A percentile compares a stretch with the other conserved stretches of the same genome.
phyloP scores from a whole-genome alignment of 2,888 invertebrate species.

The Gymnosoma rotundatum region DNA sequence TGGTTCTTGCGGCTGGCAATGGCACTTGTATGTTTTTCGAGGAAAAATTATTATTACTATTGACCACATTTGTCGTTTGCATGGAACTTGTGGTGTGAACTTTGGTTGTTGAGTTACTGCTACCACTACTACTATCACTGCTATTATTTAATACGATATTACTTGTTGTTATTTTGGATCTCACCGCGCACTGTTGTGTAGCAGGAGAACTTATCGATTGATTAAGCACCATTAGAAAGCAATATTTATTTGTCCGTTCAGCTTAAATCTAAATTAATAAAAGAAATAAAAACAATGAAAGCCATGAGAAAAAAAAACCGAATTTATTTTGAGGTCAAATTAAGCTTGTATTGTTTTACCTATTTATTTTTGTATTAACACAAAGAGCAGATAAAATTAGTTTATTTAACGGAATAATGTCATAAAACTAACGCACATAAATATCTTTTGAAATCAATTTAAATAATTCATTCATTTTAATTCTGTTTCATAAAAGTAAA shows the following conservation, averaged over 20 bases:
- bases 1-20: slow-evolving; percentile 71
- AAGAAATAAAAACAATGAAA: slow-evolving; percentile 15
- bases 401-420: slow-evolving; percentile 15
- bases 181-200: slow-evolving; percentile 58
- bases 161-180: slow-evolving; percentile 56
- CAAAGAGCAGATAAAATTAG: slow-evolving; percentile 11
- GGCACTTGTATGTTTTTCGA: slow-evolving; percentile 68
- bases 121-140: slow-evolving; percentile 11
- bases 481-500: slow-evolving; percentile 6
- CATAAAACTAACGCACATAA: too few relatives aligned
- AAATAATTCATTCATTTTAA: background rate
- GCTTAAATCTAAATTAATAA: slow-evolving; percentile 5
- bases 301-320: slow-evolving; percentile 1
- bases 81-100: slow-evolving; percentile 65
- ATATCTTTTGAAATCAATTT: too few relatives aligned
- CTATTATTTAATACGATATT: slow-evolving; percentile 40
- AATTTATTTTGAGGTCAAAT: slow-evolving; percentile 38
- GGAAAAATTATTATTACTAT: slow-evolving; percentile 50
- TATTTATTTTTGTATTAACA: slow-evolving; percentile 2
- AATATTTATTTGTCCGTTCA: slow-evolving; percentile 53
- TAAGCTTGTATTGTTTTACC: background rate
- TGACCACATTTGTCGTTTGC: slow-evolving; percentile 67
- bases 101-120: slow-evolving; percentile 58
- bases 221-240: slow-evolving; percentile 68
- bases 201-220: slow-evolving; percentile 60